phyloP scores from a whole-genome alignment of 2,797 vertebrate species.

The Sebastes goodei region DNA sequence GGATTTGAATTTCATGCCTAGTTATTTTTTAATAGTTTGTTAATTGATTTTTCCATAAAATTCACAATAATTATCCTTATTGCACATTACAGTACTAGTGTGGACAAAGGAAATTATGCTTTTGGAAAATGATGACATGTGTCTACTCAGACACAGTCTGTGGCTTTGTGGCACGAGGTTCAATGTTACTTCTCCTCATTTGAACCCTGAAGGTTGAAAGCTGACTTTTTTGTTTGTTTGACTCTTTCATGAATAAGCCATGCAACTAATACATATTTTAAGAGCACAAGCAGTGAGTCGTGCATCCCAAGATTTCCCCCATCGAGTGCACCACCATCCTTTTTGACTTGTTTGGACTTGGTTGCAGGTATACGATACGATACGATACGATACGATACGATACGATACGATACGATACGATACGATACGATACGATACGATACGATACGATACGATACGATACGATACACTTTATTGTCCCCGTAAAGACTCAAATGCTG shows the following conservation, averaged over 20 bases:
- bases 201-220: neutral
- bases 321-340: neutral
- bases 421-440: too few species aligned
- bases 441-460: too few species aligned
- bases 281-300: neutral
- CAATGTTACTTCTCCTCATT: neutral
- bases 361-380: too few species aligned
- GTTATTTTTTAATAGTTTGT: neutral
- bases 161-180: neutral
- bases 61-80: neutral
- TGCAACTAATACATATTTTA: neutral
- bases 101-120: neutral
- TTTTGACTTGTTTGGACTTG: neutral
- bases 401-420: too few species aligned
- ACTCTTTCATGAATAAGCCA: neutral
- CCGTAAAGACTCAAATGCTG: too few species aligned
- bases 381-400: too few species aligned
- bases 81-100: neutral
- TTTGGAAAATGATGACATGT: neutral
- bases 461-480: too few species aligned
- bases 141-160: neutral
- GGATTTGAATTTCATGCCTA: neutral
- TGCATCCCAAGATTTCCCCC: neutral
- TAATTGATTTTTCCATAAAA: neutral
- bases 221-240: neutral